Evolutionary conservation across 1,140 invertebrate genomes (phyloP).

Genomic region (Rhagoletis pomonella): DNA sequence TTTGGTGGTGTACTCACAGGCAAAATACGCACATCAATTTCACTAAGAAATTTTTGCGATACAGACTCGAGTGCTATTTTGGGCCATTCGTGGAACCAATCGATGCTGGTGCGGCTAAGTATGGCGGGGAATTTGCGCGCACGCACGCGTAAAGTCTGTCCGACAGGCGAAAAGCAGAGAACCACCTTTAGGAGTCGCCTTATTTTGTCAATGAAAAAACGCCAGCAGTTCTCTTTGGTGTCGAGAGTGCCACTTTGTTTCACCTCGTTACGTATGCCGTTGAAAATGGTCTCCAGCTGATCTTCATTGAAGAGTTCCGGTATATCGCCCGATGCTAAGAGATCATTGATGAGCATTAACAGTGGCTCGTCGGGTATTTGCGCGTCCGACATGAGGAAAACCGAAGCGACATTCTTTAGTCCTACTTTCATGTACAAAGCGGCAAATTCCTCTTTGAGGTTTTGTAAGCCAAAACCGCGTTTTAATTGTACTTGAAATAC

Average conservation of each 20-base stretch:
- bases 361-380: slow-evolving; percentile 94
- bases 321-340: slow-evolving; percentile 95
- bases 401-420: slow-evolving; percentile 89
- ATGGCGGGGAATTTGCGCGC: slow-evolving; percentile 95
- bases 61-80: slow-evolving; percentile 92
- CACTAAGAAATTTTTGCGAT: slow-evolving; percentile 87
- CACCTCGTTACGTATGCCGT: slow-evolving; percentile 88
- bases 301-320: slow-evolving; percentile 93
- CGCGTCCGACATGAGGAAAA: slow-evolving; percentile 95
- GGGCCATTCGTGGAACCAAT: slow-evolving; percentile 99
- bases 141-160: slow-evolving; percentile 87
- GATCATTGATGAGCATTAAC: slow-evolving; percentile 95
- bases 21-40: slow-evolving; percentile 81
- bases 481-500: slow-evolving; percentile 94
- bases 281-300: slow-evolving; percentile 92
- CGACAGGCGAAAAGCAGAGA: slow-evolving; percentile 94
- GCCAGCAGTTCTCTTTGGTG: slow-evolving; percentile 96
- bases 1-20: slow-evolving; percentile 75
- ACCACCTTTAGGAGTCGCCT: slow-evolving; percentile 83
- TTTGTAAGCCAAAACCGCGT: slow-evolving; percentile 90
- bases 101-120: slow-evolving; percentile 92
- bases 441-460: slow-evolving; percentile 89
- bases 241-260: slow-evolving; percentile 83
- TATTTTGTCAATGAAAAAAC: slow-evolving; percentile 94
- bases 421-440: slow-evolving; percentile 91